Evolutionary conservation across 1,140 invertebrate genomes (phyloP), one percentile per base, ranked within the genome.

Genomic region (Philaenus spumarius): DNA sequence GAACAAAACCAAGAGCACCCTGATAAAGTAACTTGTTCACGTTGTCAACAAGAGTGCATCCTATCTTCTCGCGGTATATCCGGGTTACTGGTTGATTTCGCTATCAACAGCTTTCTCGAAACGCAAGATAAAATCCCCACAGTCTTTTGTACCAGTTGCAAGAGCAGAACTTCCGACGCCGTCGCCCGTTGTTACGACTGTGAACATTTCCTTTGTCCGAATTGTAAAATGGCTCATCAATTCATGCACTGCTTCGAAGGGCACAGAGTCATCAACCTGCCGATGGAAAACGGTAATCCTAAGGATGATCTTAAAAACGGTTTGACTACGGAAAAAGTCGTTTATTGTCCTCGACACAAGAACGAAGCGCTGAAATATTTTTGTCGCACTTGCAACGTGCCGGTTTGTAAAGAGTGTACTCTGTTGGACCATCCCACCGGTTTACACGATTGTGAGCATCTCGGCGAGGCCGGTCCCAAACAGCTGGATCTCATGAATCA

Each of bases 171-270:
- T 72, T 83, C 85, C 3, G 85, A 87, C 81, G 89, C 89, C 15
- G 87, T 93, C 64, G 90, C 89, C 60, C 86, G 90, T 65, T 98
- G 95, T 75, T 86, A 93, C 69, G 93, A 97, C 72, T 98, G 95
- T 75, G 87, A 87, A 62, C 95, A 95, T 69, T 95, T 90, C 71
- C 82, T 98, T 43, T 98, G 95, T 76, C 83, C 89, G 42, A 95
- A 95, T 69, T 98, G 95, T 81, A 92, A 95, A 64, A 95, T 95
- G 83, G 94, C 94, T 40, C 95, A 98, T 73, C 90, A 97, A 73
- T 97, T 90, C 72, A 98, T 98, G 95, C 93, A 97, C 72, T 97
- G 93, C 72, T 98, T 98, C 75, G 93, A 97, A 72, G 93, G 93
- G 30, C 96, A 98, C 75, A 84, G 90, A 15, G 90, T 97, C 14